Base-by-base conservation (phyloP, 2,797 vertebrate species). In the Trichosurus vulpecula region DNA sequence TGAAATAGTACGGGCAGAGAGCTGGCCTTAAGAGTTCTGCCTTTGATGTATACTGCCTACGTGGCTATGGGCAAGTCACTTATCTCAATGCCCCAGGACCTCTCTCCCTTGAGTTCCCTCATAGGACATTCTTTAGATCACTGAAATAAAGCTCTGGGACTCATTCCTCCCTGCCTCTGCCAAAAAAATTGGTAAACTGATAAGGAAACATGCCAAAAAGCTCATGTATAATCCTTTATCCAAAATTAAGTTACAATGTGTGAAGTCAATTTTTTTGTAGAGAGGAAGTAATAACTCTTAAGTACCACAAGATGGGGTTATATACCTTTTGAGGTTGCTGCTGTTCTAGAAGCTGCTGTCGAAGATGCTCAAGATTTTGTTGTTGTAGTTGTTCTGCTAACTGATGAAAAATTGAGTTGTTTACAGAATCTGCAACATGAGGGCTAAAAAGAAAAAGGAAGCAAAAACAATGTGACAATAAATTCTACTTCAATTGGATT, bases 341-440 rank as follows among this genome's bases (percentile, higher is more conserved):
- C 61, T 99, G 98, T 93, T 99, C 99, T 94, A 99, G 95, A 95
- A 99, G 99, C 97, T 99, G 99, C 92, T 99, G 99, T 98, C 99
- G 99, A 97, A 99, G 99, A 98, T 99, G 99, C 97, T 99, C 99
- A 95, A 99, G 98, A 98, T 99, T 99, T 98, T 99, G 99, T 96
- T 99, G 99, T 91, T 99, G 99, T 52, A 99, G 98, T 93, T 99
- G 99, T 97, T 99, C 99, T 35, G 99, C 99, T 97, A 99, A 98
- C 96, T 99, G 99, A 98, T 99, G 99, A 98, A 99, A 99, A 95
- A 99, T 99, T 81, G 99, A 99, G 98, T 99, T 99, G 99, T 99
- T 99, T 98, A 99, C 99, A 97, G 99, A 99, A 96, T 99, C 99
- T 0, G 99, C 98, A 97, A 99, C 99, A 98, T 99, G 99, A 93